Evolutionary conservation across 2,113 vertebrate species (phyloP), one percentile per base, ranked within the genome.

Genomic region (Rhabdomys dilectus): DNA sequence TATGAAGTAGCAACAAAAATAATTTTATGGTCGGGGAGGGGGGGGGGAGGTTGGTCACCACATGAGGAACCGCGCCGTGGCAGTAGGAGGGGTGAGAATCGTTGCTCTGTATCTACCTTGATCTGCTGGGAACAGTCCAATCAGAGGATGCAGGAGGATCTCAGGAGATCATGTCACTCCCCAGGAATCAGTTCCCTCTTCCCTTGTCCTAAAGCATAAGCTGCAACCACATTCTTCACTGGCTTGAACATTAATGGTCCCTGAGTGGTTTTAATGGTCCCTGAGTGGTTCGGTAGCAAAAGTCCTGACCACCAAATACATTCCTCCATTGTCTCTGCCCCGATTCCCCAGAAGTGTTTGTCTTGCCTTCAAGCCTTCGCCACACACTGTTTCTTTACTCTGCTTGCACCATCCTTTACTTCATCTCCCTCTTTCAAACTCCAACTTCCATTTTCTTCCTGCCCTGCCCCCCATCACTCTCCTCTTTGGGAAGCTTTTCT

Each of bases 91-190:
- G 72, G 2, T 73, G 72, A 73, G n/a, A 22, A 39, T 19, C 8
- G 0, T 8, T 22, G 19, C 82, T 64, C 11, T 2, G 1, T 26
- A 39, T 34, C 42, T 48, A 8, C 15, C 36, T 56, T 12, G 31
- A 22, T 36, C 39, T 34, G 19, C 76, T 29, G 82, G 16, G 36
- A 62, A 48, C 7, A 56, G 48, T 19, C n/a, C 10, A 42, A 58
- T 7, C 29, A 36, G 0, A 19, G 29, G 36, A 31, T 7, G 31
- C 5, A 3, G 2, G 7, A 26, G 3, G 4, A 5, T 9, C 76
- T 75, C 81, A 10, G 19, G 1, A 34, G 19, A 10, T 72, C 51
- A 0, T 31, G 60, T 48, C 58, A 31, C 58, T 78, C 82, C 24
- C 21, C 84, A 66, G 66, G 2, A 45, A 17, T 29, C 72, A 72